Evolutionary conservation across 2,113 vertebrate species (phyloP).

Genomic region (Tinamus guttatus): DNA sequence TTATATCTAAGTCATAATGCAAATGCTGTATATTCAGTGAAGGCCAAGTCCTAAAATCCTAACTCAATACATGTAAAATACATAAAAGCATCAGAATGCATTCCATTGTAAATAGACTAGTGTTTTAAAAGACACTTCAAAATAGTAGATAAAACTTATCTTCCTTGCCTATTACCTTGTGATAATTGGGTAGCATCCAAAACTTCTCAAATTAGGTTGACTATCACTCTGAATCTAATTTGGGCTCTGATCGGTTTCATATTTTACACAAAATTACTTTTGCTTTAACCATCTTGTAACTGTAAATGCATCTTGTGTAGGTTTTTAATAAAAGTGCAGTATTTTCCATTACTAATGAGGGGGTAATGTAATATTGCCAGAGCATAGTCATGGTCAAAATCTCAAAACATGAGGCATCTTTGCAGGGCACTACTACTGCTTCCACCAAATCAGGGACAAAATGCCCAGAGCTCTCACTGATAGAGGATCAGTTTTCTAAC

Average conservation of each 20-base stretch:
- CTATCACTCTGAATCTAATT: background rate
- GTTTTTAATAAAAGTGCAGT: background rate
- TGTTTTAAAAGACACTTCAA: background rate
- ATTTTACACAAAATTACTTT: background rate
- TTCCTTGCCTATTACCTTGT: background rate
- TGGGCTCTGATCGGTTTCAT: background rate
- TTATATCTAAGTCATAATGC: background rate
- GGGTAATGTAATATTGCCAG: accelerated
- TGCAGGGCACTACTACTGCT: background rate
- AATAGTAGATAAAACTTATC: background rate
- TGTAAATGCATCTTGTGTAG: background rate
- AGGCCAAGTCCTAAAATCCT: background rate
- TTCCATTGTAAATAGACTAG: background rate
- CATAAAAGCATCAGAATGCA: background rate
- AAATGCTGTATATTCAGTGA: background rate
- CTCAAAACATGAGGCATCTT: background rate
- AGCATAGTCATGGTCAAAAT: background rate
- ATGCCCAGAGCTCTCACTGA: background rate
- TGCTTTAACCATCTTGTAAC: background rate
- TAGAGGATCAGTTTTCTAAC: background rate
- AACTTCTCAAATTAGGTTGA: background rate
- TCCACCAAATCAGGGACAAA: background rate
- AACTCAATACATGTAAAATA: background rate
- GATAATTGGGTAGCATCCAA: background rate
- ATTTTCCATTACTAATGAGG: background rate